A percentile compares a stretch with the other conserved stretches of the same genome.
These are phyloP conservation scores for Cyclura pinguis DNA, from an alignment of 2,797 vertebrate species.

Conservation along the genomic window DNA sequence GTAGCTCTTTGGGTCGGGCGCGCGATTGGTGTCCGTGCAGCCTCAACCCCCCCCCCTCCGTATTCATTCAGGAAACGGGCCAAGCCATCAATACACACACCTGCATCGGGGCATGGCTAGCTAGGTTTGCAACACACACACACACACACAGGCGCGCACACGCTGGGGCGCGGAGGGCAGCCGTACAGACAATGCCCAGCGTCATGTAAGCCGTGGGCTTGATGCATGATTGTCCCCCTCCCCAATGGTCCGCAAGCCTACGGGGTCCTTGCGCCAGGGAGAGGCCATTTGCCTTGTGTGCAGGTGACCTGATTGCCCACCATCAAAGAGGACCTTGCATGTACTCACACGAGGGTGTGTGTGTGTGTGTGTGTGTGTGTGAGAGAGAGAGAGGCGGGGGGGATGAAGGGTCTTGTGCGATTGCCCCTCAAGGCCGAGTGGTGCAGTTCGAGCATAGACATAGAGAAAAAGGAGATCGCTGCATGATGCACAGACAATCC, in stretches of 20 bases:
- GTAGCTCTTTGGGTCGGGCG: no score
- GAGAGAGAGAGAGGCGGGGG: no score
- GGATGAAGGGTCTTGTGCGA: neutral
- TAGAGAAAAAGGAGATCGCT: neutral
- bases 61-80: neutral
- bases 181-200: neutral
- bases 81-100: neutral
- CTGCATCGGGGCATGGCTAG: no score
- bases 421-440: neutral
- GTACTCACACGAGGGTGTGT: no score
- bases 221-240: no score
- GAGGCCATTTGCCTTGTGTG: neutral
- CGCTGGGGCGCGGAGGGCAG: neutral
- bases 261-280: neutral
- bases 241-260: no score
- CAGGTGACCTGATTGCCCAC: neutral
- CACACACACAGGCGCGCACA: no score
- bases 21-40: constrained; percentile 5
- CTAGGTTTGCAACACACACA: neutral
- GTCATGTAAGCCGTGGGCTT: no score
- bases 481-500: neutral
- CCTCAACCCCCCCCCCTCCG: neutral
- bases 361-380: no score
- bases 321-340: neutral
- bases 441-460: neutral